Evolutionary conservation across 2,797 vertebrate genomes (phyloP), one percentile per base, ranked within the genome.

Genomic region (Mionectes olivaceus): DNA sequence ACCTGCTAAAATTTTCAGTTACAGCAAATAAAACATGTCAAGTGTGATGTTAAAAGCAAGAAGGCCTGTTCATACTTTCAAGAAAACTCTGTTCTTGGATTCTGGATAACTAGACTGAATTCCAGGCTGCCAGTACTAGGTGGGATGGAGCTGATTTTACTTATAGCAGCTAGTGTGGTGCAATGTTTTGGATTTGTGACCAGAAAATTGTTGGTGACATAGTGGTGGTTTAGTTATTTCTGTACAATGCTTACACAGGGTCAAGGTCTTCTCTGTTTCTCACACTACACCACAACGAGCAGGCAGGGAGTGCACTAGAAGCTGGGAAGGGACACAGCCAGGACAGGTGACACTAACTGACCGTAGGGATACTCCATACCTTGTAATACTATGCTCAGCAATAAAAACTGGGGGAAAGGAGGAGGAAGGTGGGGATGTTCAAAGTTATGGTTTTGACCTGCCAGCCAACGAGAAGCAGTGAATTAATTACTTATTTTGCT

Each of bases 311-410:
- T 25, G 13, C 9, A 22, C 23, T 49, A 43, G 41, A 68, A 37
- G 7, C 7, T 76, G 49, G 41, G 32, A 47, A 13, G 16, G 47
- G 27, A 30, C 43, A 43, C 22, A 76, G 49, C 11, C 19, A 19
- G 14, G 22, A 49, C 8, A 69, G 27, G 0, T 0, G 24, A 56
- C 19, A 5, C 13, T 19, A 44, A 1, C 7, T 43, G 27, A 25
- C 32, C 8, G 5, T 21, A 82, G 43, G 23, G 14, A 24, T 63
- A 43, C 69, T 76, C 28, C 19, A 44, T 15, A 13, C 41, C 3
- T 5, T 63, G 32, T 43, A 41, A 44, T 18, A 11, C 23, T 37
- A 44, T 18, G 13, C 23, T 37, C 56, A 69, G 35, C 16, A 76
- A 37, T 25, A 50, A 63, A 63, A 89, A 12, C 32, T n/a, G 5